Evolutionary conservation across 2,113 vertebrate genomes (phyloP), one percentile per base, ranked within the genome.

Genomic region (Rhineura floridana): DNA sequence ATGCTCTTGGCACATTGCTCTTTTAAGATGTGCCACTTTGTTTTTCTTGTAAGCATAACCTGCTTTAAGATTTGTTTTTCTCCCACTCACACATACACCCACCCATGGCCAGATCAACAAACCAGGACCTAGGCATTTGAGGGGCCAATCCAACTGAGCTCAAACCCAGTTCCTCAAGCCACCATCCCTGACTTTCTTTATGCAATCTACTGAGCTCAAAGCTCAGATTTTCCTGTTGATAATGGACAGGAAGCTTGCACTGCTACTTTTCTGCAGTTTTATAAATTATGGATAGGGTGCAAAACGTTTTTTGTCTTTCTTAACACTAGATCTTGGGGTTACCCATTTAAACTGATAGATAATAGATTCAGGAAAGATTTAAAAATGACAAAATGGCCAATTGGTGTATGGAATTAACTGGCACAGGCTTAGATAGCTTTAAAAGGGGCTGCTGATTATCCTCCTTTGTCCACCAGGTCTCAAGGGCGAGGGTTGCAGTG

Each of bases 11-110:
- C 82, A n/a, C 23, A 55, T 17, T 92, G 86, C 9, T 93, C 8
- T 83, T 93, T 55, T 77, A 65, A 69, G 42, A 1, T 3, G 67
- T 91, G 90, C 91, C 70, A 87, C 39, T 63, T 77, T 86, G 90
- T 76, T 76, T 44, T 48, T 76, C 44, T 48, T n/a, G 19, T 33
- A 55, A 79, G 77, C 50, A 50, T 10, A 55, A 79, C 17, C 7
- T 79, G 30, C 12, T n/a, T 15, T n/a, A 5, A 79, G 48, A 79
- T 4, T 4, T 28, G 10, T 13, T 46, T n/a, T n/a, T n/a, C n/a
- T n/a, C n/a, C n/a, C n/a, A n/a, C n/a, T n/a, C n/a, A n/a, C n/a
- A n/a, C n/a, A n/a, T n/a, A n/a, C n/a, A n/a, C n/a, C n/a, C 30
- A 30, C 12, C 30, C 33, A 78, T 7, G 12, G 44, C 21, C 72